Evolutionary conservation across 2,888 invertebrate genomes (phyloP), one percentile per base, ranked within the genome.

Genomic region (Scrobipalpa atriplicella): DNA sequence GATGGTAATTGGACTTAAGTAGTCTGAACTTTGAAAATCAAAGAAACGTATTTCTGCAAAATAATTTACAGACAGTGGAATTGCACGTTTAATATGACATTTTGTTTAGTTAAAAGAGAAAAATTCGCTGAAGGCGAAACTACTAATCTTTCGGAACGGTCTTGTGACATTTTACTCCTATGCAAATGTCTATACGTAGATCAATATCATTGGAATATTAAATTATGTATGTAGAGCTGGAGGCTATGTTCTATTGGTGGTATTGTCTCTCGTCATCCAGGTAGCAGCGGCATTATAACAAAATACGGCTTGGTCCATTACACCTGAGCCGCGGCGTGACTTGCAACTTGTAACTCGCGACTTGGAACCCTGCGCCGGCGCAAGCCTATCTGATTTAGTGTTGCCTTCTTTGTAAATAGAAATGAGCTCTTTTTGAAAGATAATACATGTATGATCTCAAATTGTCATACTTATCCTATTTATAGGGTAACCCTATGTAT

Each of bases 271-370:
- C 77, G 77, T 77, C 76, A 78, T 70, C 68, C 68, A 75, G 71
- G 78, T 75, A 75, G 78, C 76, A 64, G 62, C 29, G 69, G 68
- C 70, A 75, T 74, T 73, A 75, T 77, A 79, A 79, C 77, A 79
- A 79, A 16, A 78, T 76, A 74, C 72, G 70, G 67, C 51, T 64
- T 71, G 70, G 75, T 74, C 75, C 73, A 77, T 78, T 80, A 75
- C 83, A 83, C 80, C 80, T 81, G 80, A 83, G 77, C 72, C 73
- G 73, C 77, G 74, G 73, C 78, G 76, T 81, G 81, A 82, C 81
- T 82, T 73, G 80, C 75, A 70, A 75, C 67, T 74, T 68, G 66
- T 56, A 56, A 10, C 58, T 58, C 58, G 38, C 58, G 36, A 43
- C 51, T 18, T 61, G 41, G 13, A 41, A 41, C 61, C n/a, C 61